Evolutionary conservation across 2,888 invertebrate genomes (phyloP), one percentile per base, ranked within the genome.

Genomic region (Hartigia nigra): DNA sequence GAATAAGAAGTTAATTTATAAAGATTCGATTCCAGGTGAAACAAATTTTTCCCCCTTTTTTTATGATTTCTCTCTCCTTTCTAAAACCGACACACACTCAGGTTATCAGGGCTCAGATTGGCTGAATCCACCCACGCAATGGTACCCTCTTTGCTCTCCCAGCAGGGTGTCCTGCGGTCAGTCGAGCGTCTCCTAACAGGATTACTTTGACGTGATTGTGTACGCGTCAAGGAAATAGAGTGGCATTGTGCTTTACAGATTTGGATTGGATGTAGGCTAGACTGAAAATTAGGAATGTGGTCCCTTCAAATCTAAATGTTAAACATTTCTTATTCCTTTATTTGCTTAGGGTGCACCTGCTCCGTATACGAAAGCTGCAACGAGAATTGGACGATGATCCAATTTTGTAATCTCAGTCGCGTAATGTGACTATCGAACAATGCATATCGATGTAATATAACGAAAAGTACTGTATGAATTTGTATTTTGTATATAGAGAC

Each of bases 161-260:
- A 87, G 88, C 89, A 79, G 88, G 90, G 84, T 86, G 87, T 87
- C 87, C 85, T 84, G 80, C 80, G 87, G 84, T 85, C 89, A 88
- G 84, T 87, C 88, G 86, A 89, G 88, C 90, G 87, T 90, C 87
- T 82, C 83, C 88, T 89, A 89, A 91, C 90, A 87, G 90, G 91
- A 91, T 91, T 90, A 90, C 84, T 86, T 86, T 87, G 90, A 88
- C 88, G 86, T 86, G 90, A 91, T 91, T 91, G 90, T 91, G 85
- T 85, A 89, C 90, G 90, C 89, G 91, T 90, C 90, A 90, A 88
- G 86, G 88, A 89, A 91, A 90, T 90, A 87, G 89, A 89, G 88
- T 87, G 85, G 89, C 87, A 90, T 91, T 91, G 89, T 91, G 78
- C 78, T 14, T 75, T 55, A 75, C 74, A 79, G 74, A 79, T 77